phyloP scores from a whole-genome alignment of 2,888 invertebrate species.

The Salpingus planirostris region DNA sequence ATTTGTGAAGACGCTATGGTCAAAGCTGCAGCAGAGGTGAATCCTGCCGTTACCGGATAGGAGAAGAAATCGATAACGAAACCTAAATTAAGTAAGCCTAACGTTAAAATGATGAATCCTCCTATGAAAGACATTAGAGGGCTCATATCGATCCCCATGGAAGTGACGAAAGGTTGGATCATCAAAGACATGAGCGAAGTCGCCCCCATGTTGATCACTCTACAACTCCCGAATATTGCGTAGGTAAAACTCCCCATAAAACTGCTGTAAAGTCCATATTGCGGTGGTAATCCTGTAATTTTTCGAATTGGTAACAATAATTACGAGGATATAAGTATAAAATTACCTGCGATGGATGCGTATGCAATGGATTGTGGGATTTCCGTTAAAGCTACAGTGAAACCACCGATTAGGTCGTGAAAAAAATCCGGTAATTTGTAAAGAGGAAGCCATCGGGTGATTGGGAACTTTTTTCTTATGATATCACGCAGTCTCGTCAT shows the following conservation, averaged over 20 bases:
- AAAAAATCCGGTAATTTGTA: slow-evolving; percentile 1
- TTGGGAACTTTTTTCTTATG: slow-evolving; percentile 5
- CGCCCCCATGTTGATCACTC: slow-evolving; percentile 61
- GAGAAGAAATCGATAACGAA: slow-evolving; percentile 81
- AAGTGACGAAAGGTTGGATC: slow-evolving; percentile 53
- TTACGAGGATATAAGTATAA: slow-evolving; percentile 21
- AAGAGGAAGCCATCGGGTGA: slow-evolving; percentile 5
- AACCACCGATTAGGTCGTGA: slow-evolving; percentile 71
- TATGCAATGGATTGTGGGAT: slow-evolving; percentile 81
- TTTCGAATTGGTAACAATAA: not conserved
- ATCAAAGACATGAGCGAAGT: slow-evolving; percentile 70
- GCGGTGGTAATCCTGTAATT: slow-evolving; percentile 24
- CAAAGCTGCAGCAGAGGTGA: slow-evolving; percentile 76
- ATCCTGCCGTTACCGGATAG: slow-evolving; percentile 73
- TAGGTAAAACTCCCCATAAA: slow-evolving; percentile 72
- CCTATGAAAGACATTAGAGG: slow-evolving; percentile 57
- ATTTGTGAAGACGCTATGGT: slow-evolving; percentile 76
- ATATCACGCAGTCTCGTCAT: too few relatives aligned
- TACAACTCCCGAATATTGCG: slow-evolving; percentile 64
- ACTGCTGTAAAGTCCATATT: slow-evolving; percentile 80
- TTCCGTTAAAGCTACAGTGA: slow-evolving; percentile 72
- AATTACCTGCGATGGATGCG: slow-evolving; percentile 60
- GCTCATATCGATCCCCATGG: slow-evolving; percentile 46
- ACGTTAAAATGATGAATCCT: slow-evolving; percentile 54
- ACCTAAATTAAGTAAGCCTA: slow-evolving; percentile 59